Conservation (phyloP, 2,888 invertebrate genomes). For the Agrilus cyanescens region DNA sequence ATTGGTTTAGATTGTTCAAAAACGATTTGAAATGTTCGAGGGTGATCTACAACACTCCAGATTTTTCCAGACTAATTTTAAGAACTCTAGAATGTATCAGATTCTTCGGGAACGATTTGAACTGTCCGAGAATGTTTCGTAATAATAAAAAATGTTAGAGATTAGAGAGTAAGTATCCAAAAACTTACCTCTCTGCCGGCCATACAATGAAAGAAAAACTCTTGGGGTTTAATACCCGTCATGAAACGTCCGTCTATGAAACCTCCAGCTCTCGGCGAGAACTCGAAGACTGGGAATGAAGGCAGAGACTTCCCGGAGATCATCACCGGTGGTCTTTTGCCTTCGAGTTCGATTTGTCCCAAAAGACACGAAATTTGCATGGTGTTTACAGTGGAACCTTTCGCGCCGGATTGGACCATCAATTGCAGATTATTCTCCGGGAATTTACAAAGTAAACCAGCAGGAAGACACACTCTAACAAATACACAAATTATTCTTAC, state of each 20-base stretch:
- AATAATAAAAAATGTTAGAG: no score
- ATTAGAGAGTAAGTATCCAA: no score
- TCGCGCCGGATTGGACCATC: slow-evolving; percentile 98
- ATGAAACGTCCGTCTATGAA: slow-evolving; percentile 94
- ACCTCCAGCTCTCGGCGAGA: slow-evolving; percentile 85
- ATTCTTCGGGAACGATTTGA: no score
- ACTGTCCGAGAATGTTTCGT: no score
- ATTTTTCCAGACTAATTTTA: no score
- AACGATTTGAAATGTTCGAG: no score
- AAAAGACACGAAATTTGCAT: slow-evolving; percentile 97
- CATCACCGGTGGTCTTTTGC: slow-evolving; percentile 90
- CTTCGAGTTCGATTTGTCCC: slow-evolving; percentile 98
- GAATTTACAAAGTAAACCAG: slow-evolving; percentile 76
- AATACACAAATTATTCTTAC: not conserved
- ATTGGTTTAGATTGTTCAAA: no score
- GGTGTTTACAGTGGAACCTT: slow-evolving; percentile 95
- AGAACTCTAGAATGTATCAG: no score
- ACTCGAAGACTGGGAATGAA: slow-evolving; percentile 80
- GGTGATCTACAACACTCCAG: no score
- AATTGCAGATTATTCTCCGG: slow-evolving; percentile 94
- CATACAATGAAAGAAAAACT: slow-evolving; percentile 99
- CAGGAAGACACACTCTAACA: slow-evolving; percentile 62
- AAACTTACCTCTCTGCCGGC: slow-evolving; percentile 83
- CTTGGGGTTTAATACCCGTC: slow-evolving; percentile 97
- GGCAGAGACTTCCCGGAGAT: slow-evolving; percentile 87